phyloP scores from a whole-genome alignment of 2,888 invertebrate genomes.

The Leptinotarsa rubiginosa region DNA sequence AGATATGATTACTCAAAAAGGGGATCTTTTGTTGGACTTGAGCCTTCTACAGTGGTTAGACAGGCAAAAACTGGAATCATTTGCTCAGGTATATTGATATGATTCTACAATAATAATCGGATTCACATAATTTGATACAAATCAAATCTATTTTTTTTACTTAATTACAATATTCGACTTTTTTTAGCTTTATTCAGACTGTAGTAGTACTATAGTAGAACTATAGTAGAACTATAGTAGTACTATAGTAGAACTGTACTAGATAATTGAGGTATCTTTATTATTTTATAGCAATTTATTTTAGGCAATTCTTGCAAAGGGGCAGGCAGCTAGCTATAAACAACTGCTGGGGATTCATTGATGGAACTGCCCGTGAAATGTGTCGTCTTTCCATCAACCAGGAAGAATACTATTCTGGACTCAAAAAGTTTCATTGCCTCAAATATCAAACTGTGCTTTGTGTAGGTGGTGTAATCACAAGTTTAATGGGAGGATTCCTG shows the following conservation, averaged over 20 bases:
- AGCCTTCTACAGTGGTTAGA: slow-evolving; percentile 25
- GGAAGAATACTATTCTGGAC: slow-evolving; percentile 29
- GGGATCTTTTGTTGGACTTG: slow-evolving; percentile 14
- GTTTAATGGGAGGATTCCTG: slow-evolving; percentile 42
- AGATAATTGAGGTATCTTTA: slow-evolving; percentile 6
- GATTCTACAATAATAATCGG: background rate
- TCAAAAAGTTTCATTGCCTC: slow-evolving; percentile 44
- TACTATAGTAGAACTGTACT: background rate
- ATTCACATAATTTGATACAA: background rate
- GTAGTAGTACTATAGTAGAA: background rate
- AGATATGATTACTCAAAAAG: slow-evolving; percentile 15
- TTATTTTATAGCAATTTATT: slow-evolving; percentile 1
- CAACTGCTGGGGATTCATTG: slow-evolving; percentile 44
- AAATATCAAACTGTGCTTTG: slow-evolving; percentile 48
- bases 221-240: background rate
- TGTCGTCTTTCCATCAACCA: slow-evolving; percentile 39
- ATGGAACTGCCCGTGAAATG: slow-evolving; percentile 35
- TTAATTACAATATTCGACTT: background rate
- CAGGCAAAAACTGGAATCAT: slow-evolving; percentile 21
- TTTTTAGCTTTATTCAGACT: background rate
- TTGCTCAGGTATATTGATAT: slow-evolving; percentile 15
- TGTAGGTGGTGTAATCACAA: slow-evolving; percentile 46
- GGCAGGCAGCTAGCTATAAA: slow-evolving; percentile 25
- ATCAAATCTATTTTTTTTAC: slow-evolving; percentile 4
- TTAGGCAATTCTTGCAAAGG: slow-evolving; percentile 1